Evolutionary conservation across 2,797 vertebrate genomes (phyloP), one percentile per base, ranked within the genome.

Genomic region (Apogon hyalosoma): DNA sequence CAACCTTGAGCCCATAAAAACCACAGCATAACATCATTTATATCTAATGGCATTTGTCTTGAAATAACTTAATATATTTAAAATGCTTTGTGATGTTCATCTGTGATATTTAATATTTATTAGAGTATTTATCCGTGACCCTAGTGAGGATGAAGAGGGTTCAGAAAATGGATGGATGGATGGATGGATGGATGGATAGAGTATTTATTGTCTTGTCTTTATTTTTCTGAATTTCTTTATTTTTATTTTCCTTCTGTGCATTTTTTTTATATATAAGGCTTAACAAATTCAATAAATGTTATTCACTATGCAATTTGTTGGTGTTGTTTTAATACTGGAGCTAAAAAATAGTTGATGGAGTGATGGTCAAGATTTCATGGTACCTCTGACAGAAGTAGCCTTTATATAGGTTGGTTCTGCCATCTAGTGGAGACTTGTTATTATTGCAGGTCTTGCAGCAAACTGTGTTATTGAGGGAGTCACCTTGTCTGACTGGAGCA

Each of bases 61-160:
- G 0, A 63, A 59, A 42, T 82, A 43, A 75, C 65, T 76, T 82
- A 62, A 67, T 28, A 63, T 79, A 77, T 70, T 69, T 76, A 69
- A 80, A 80, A 68, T 58, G 10, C 4, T 53, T 54, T 41, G 1
- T 1, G 16, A 55, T 55, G n/a, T 65, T 42, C 19, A 36, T 16
- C 18, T 64, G 6, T 43, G 2, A 43, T 88, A 88, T 87, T 77
- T 90, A 87, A 59, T 79, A 86, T 88, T 84, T 89, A 90, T 90
- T 69, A 16, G 11, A 4, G 6, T 90, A 83, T 89, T 87, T 87
- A 86, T 86, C n/a, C n/a, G n/a, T n/a, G n/a, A n/a, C n/a, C n/a
- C n/a, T n/a, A n/a, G n/a, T n/a, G n/a, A n/a, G n/a, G n/a, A n/a
- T n/a, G n/a, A n/a, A n/a, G n/a, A n/a, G n/a, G n/a, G n/a, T n/a